Conservation (phyloP, 2,888 invertebrate genomes). For the Notocelia uddmanniana region DNA sequence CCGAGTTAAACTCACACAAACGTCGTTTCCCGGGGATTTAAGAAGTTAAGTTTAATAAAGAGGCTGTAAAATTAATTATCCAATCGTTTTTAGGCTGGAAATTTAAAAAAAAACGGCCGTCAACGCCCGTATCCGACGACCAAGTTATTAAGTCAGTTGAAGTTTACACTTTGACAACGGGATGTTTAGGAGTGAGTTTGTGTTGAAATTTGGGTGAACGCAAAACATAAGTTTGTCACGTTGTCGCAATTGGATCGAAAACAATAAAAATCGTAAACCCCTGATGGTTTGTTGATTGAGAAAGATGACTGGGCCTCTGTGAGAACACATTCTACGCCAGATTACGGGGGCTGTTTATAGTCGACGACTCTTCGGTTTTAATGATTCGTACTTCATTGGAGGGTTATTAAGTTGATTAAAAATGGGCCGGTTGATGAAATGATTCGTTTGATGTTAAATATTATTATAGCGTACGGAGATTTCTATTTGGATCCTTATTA, state of each 20-base stretch:
- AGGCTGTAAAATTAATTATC: constrained; percentile 81
- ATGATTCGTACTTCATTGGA: constrained; percentile 5
- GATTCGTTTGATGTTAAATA: constrained; percentile 1
- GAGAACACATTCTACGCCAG: constrained; percentile 72
- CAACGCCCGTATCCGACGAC: constrained; percentile 59
- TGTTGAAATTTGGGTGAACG: constrained; percentile 4
- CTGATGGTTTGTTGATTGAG: constrained; percentile 80
- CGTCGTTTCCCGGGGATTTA: constrained; percentile 63
- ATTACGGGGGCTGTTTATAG: constrained; percentile 68
- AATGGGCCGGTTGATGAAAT: not conserved
- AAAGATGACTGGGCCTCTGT: constrained; percentile 77
- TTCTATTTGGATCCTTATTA: not conserved
- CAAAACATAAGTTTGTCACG: constrained; percentile 20
- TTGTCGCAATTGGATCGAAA: constrained; percentile 69
- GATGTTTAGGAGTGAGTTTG: not conserved
- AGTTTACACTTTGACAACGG: not conserved
- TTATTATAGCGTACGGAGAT: not conserved
- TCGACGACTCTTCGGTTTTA: constrained; percentile 53
- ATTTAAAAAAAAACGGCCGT: constrained; percentile 60
- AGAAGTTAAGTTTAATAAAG: constrained; percentile 77
- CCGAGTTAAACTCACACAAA: constrained; percentile 56
- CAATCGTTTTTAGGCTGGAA: constrained; percentile 63
- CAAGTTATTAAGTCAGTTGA: constrained; percentile 10
- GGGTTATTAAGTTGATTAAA: constrained; percentile 8
- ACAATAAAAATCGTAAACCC: constrained; percentile 82